Base-by-base conservation (phyloP, 2,888 invertebrate genomes). In the Lycophotia porphyrea region DNA sequence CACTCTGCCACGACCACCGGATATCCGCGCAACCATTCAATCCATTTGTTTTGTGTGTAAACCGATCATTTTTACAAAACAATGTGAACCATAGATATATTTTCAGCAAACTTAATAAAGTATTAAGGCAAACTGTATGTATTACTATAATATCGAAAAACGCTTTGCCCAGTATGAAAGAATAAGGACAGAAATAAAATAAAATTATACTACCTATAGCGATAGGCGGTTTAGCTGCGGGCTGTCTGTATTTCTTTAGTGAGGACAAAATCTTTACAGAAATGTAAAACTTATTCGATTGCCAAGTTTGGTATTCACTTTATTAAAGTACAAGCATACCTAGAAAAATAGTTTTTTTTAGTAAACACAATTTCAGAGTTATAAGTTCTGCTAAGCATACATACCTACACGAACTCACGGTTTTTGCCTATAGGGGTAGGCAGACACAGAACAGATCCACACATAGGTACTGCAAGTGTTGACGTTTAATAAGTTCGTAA, bases 101-200 rank as follows among this genome's bases (percentile, higher is more conserved):
- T 68, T 52, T 60, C n/a, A 47, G 67, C 31, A 66, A 64, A 66
- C 34, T 47, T 66, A 47, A 76, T 76, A 61, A 76, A 74, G 39
- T 42, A 63, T 49, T 58, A 67, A 47, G 39, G 63, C 63, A 60
- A 67, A 80, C 58, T 69, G 55, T 60, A 75, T 74, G 39, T 66
- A 76, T 76, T 81, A n/a, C 72, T 83, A 64, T 79, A 49, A 83
- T 63, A 79, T 70, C 36, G 49, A 60, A 69, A 74, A 82, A 60
- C 60, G 84, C 79, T 79, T 52, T 47, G 61, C 63, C 74, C 36
- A 60, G 27, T 64, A 82, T 39, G 67, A 74, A 67, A 63, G 74
- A 78, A 81, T 70, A 79, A 69, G 75, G 70, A 72, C 76, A 71
- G 72, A 80, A 84, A 84, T 84, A 36, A 83, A 75, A 82, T 84